Base-by-base conservation (phyloP, 2,797 vertebrate species). In the Myoxocephalus aenaeus region DNA sequence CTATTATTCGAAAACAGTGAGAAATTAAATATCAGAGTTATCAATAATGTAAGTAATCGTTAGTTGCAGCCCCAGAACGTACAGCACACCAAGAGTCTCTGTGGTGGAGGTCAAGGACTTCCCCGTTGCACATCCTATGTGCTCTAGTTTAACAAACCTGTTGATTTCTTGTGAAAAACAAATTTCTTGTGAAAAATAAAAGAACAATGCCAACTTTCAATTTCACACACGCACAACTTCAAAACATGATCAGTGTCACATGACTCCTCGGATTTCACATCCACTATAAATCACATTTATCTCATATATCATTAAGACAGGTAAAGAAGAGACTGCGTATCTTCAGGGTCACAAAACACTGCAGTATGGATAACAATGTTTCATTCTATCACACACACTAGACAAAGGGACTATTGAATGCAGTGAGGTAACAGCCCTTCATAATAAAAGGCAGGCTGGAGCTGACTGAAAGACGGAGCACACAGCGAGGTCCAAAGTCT, bases 381-480 rank as follows among this genome's bases (percentile, higher is more conserved):
- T 86, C 76, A 75, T 81, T 82, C 70, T 73, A 77, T 77, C 64
- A 53, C 17, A 51, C 66, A 70, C 75, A 70, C 53, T 67, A 80
- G 65, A 95, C 93, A 96, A 96, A 95, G 94, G 91, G 83, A 57
- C 91, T 89, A 93, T 96, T 97, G 93, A 96, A 84, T 32, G 70
- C 0, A 73, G 90, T 59, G 90, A 93, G 79, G 78, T 94, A 94
- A 78, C 93, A 90, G 92, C 77, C 78, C 75, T 93, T 95, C 90
- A 96, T 96, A 96, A 93, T 90, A 95, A 90, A 95, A 90, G 69
- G 51, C 25, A 89, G 83, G 92, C 89, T 79, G 88, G 91, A 92
- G 89, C 79, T 65, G 48, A 87, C 88, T 88, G 90, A 94, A 91
- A 94, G 91, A 89, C 85, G 75, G 86, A 85, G 79, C 85, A 82